phyloP scores from a whole-genome alignment of 2,113 vertebrate genomes.

The Orthonyx spaldingii region DNA sequence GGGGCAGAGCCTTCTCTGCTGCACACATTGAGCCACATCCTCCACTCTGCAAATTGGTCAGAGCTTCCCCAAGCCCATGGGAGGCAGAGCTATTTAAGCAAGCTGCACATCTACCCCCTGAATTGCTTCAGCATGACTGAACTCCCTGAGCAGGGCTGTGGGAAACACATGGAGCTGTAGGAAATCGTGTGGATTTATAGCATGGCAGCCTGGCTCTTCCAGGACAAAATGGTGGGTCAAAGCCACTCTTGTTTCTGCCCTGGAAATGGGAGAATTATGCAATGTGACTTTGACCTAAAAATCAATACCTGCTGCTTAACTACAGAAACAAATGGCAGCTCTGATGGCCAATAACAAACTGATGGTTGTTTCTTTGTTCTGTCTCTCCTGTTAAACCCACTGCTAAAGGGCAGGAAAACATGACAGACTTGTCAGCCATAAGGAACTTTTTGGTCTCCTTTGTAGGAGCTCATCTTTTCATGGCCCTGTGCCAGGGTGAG shows the following conservation, averaged over 20 bases:
- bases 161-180: neutral
- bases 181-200: neutral
- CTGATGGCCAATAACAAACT: slow-evolving; percentile 20
- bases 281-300: neutral
- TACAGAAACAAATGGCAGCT: neutral
- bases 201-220: neutral
- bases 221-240: neutral
- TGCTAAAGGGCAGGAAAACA: slow-evolving; percentile 19
- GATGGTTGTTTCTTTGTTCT: slow-evolving; percentile 15
- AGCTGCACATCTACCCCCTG: neutral
- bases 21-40: neutral
- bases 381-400: neutral
- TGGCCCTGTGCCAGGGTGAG: neutral
- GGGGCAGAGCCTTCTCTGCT: neutral
- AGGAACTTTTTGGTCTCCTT: slow-evolving; percentile 35
- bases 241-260: neutral
- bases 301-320: slow-evolving; percentile 28
- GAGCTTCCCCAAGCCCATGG: neutral
- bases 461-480: slow-evolving; percentile 14
- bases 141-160: neutral
- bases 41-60: neutral
- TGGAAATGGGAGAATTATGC: slow-evolving; percentile 19
- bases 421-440: neutral
- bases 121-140: slow-evolving; percentile 13
- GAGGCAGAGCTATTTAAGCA: neutral